Percentiles rank a stretch among this genome's conserved stretches.
Evolutionary conservation across 2,113 vertebrate genomes (phyloP).

Genomic region (Saccopteryx leptura): DNA sequence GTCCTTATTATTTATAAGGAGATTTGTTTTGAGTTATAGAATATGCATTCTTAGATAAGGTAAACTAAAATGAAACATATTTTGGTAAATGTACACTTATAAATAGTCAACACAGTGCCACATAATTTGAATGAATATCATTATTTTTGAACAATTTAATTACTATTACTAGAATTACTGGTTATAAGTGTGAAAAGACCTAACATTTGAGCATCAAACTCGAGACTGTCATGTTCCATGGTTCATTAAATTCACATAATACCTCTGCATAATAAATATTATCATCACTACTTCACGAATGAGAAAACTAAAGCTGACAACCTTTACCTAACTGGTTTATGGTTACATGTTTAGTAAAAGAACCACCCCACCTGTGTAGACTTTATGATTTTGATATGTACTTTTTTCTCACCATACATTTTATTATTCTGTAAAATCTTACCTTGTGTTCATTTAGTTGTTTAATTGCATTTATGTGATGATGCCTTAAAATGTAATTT

Average conservation of each 20-base stretch:
- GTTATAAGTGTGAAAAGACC: not conserved
- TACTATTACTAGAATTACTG: not conserved
- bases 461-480: not conserved
- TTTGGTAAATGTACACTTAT: not conserved
- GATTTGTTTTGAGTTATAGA: not conserved
- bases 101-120: not conserved
- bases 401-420: not conserved
- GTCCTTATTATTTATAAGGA: not conserved
- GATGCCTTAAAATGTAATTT: not conserved
- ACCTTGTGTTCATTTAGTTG: not conserved
- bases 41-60: not conserved
- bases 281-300: not conserved
- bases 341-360: not conserved
- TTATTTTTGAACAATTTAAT: conserved; percentile 17
- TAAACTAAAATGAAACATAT: not conserved
- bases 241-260: not conserved
- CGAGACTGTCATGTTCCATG: not conserved
- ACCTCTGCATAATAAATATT: not conserved
- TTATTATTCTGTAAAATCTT: not conserved
- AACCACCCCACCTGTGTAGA: not conserved
- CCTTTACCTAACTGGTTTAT: not conserved
- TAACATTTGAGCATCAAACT: not conserved
- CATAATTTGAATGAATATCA: not conserved
- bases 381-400: not conserved
- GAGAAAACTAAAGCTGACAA: not conserved